A percentile compares a stretch with the other conserved stretches of the same genome.
phyloP scores from a whole-genome alignment of 2,113 vertebrate genomes.

The Strigops habroptila region DNA sequence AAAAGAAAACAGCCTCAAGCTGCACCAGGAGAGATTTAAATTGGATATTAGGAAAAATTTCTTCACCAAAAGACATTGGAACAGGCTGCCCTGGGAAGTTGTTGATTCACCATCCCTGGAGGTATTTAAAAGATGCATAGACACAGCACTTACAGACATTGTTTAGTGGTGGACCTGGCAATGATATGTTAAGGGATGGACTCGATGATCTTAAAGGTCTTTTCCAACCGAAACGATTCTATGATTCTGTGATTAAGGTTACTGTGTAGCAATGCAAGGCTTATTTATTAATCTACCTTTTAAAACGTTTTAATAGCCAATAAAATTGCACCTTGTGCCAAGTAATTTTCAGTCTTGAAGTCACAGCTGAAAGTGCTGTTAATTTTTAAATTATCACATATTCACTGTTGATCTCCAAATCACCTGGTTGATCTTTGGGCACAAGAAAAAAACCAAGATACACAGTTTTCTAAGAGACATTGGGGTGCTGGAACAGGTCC shows the following conservation, averaged over 20 bases:
- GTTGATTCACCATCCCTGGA: neutral
- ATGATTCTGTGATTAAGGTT: neutral
- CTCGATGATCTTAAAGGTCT: neutral
- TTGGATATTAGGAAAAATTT: neutral
- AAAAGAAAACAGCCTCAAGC: neutral
- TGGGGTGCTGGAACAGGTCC: no score
- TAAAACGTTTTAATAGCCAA: conserved; percentile 6
- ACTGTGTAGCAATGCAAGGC: neutral
- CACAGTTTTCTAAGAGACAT: neutral
- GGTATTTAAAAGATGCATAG: neutral
- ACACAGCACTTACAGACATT: neutral
- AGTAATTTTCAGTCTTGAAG: conserved; percentile 18
- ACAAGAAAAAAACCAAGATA: neutral
- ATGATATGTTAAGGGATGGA: neutral
- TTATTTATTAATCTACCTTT: neutral
- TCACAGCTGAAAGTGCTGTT: neutral
- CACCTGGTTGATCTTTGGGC: neutral
- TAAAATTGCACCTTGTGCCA: neutral
- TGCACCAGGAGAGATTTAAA: neutral
- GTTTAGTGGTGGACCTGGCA: neutral
- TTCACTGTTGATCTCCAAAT: neutral
- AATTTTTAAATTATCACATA: neutral
- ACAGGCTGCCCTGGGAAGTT: neutral
- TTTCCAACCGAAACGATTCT: neutral
- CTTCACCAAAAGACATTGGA: neutral